Percentiles rank a stretch among this genome's conserved stretches.
Conservation (phyloP, 2,113 vertebrate species). For the Forbesichthys papilliferus region DNA sequence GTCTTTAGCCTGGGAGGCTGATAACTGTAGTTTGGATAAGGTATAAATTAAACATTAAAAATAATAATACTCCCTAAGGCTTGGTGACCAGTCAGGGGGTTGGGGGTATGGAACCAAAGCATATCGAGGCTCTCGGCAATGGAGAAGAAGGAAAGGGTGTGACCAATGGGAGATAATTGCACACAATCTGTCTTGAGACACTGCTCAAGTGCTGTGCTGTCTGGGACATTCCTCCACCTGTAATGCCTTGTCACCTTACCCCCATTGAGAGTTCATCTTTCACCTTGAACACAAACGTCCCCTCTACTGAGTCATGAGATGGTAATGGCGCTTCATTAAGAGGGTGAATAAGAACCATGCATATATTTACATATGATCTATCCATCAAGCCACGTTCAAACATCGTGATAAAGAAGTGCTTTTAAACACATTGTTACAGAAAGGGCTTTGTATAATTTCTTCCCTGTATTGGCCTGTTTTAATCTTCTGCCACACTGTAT, state of each 20-base stretch:
- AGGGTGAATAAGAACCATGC: conserved; percentile 18
- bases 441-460: neutral
- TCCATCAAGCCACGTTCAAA: conserved; percentile 23
- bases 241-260: conserved; percentile 51
- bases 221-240: conserved; percentile 57
- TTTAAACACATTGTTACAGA: neutral
- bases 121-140: conserved; percentile 40
- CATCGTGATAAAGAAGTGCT: neutral
- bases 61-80: neutral
- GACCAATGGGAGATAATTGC: conserved; percentile 73
- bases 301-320: conserved; percentile 3
- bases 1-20: neutral
- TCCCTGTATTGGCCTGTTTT: neutral
- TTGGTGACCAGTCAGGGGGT: neutral
- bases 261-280: conserved; percentile 47
- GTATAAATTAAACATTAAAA: too few relatives aligned
- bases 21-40: neutral
- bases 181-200: conserved; percentile 66
- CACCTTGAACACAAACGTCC: conserved; percentile 39
- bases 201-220: conserved; percentile 61
- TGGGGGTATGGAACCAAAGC: conserved; percentile 26
- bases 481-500: neutral
- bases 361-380: conserved; percentile 37
- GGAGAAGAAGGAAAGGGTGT: conserved; percentile 36
- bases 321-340: conserved; percentile 36